Evolutionary conservation across 2,888 invertebrate genomes (phyloP), one percentile per base, ranked within the genome.

Genomic region (Carcina quercana): DNA sequence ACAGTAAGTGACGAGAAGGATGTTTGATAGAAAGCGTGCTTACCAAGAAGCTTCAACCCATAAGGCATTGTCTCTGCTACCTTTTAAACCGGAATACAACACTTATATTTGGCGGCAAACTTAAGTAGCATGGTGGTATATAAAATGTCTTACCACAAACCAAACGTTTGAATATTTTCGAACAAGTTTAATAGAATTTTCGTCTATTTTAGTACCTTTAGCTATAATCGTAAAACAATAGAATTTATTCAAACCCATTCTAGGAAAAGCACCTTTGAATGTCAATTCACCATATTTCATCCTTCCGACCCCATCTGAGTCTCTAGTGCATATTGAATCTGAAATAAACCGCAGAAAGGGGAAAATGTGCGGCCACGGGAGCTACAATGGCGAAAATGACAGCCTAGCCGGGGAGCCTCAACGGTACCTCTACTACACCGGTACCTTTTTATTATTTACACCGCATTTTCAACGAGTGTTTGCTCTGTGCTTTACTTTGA

Each of bases 401-500:
- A 73, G 62, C 62, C 57, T 48, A 42, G 46, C 52, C 51, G 57
- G 44, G 42, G 53, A 63, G 53, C 59, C 64, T 65, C 63, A 53
- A 62, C 60, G 63, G 62, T 55, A 25, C 26, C 28, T 8, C 14
- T 15, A 26, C 56, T 48, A 45, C 46, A 46, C 45, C 43, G 50
- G 56, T 61, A 60, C 78, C 78, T 73, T 76, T 82, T 80, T 82
- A 82, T 82, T 82, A 83, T 83, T 82, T 83, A 82, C 72, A 75
- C 61, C 75, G 68, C 74, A 82, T 82, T 82, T 82, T 79, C 80
- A 73, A 68, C 76, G 78, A 79, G 82, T 82, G 82, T 82, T 82
- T 80, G 78, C 79, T 54, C 53, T 65, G 63, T 61, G 68, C 62
- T 70, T 78, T 74, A 78, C 80, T 82, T 80, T 83, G 83, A 83